Percentiles rank a stretch among this genome's conserved stretches.
phyloP scores from a whole-genome alignment of 2,797 vertebrate species.

The Brotogeris chrysoptera region DNA sequence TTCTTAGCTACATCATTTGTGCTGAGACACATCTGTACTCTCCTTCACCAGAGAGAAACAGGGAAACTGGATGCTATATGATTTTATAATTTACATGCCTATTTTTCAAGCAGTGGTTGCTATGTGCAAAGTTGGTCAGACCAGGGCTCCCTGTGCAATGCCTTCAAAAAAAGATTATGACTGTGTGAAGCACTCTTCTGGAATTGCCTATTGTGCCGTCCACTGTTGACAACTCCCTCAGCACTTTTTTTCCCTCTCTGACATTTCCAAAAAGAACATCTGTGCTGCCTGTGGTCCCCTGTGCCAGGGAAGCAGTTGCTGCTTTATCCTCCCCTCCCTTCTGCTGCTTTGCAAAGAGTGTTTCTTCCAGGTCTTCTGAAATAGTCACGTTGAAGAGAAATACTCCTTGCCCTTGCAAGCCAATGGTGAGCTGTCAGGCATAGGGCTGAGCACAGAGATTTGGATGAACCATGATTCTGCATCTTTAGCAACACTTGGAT shows the following conservation, averaged over 20 bases:
- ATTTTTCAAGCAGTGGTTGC: not conserved
- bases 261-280: conserved; percentile 41
- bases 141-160: not conserved
- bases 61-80: not conserved
- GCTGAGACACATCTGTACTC: accelerated
- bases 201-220: not conserved
- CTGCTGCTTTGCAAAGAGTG: not conserved
- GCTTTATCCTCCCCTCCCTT: not conserved
- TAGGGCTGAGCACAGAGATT: not conserved
- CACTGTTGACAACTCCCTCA: not conserved
- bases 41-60: not conserved
- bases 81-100: not conserved
- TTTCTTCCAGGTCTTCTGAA: not conserved
- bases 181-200: not conserved
- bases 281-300: not conserved
- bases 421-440: not conserved
- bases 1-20: not conserved
- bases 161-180: not conserved
- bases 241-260: not conserved
- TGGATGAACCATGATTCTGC: not conserved
- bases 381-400: not conserved
- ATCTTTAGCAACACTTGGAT: not conserved
- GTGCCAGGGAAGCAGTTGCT: not conserved
- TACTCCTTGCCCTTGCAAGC: not conserved
- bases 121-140: not conserved